Conservation (phyloP, 2,113 vertebrate genomes). For the Xyrauchen texanus region DNA sequence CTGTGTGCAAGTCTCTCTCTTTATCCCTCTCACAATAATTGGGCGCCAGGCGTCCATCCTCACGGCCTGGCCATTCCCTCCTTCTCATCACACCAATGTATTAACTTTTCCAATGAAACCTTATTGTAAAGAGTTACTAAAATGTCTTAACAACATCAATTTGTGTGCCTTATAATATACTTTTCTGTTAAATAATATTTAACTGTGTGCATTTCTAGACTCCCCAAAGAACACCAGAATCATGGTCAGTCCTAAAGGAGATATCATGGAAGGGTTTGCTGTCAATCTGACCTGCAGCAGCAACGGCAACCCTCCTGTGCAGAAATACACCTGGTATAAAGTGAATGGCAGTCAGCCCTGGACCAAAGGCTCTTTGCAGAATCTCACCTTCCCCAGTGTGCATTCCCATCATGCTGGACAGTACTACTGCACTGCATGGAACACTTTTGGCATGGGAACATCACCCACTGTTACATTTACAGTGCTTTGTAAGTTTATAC, state of each 20-base stretch:
- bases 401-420: constrained; percentile 69
- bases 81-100: too few species aligned
- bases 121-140: too few species aligned
- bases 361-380: constrained; percentile 66
- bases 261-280: constrained; percentile 71
- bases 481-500: constrained; percentile 73
- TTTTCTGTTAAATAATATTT: too few species aligned
- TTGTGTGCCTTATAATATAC: too few species aligned
- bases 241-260: constrained; percentile 64
- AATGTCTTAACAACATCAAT: too few species aligned
- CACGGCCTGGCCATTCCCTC: too few species aligned
- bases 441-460: constrained; percentile 66
- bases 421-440: constrained; percentile 75
- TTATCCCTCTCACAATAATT: too few species aligned
- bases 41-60: too few species aligned
- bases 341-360: constrained; percentile 66
- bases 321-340: constrained; percentile 72
- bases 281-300: constrained; percentile 72
- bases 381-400: constrained; percentile 66
- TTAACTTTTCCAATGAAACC: too few species aligned
- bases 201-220: constrained; percentile 55
- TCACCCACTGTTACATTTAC: constrained; percentile 62
- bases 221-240: constrained; percentile 72
- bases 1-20: too few species aligned
- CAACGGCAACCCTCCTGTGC: constrained; percentile 64